phyloP scores from a whole-genome alignment of 2,888 invertebrate species.

The Nowickia ferox region DNA sequence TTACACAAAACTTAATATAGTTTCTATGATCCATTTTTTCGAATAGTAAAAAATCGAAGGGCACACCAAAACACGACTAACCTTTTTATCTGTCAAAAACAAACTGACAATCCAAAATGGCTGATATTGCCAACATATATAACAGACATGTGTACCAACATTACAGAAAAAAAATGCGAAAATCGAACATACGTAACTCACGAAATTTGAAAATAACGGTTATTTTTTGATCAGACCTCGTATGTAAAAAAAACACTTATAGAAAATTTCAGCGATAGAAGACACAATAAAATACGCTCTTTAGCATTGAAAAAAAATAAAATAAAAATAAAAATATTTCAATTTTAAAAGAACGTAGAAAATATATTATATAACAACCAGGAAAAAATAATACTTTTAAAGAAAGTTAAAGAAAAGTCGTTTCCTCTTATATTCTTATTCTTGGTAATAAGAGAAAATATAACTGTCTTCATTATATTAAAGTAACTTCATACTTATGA shows the following conservation, averaged over 20 bases:
- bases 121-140: too few relatives aligned
- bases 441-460: background rate
- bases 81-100: too few relatives aligned
- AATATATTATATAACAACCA: background rate
- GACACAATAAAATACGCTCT: slow-evolving; percentile 19
- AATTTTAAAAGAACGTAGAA: background rate
- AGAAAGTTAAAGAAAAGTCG: background rate
- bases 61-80: too few relatives aligned
- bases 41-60: too few relatives aligned
- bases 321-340: background rate
- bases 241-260: slow-evolving; percentile 23
- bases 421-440: background rate
- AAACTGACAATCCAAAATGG: too few relatives aligned
- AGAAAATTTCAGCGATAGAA: slow-evolving; percentile 10
- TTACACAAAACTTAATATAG: too few relatives aligned
- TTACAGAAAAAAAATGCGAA: too few relatives aligned
- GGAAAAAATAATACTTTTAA: background rate
- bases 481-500: background rate
- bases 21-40: too few relatives aligned
- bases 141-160: too few relatives aligned
- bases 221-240: too few relatives aligned
- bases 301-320: background rate
- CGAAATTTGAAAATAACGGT: too few relatives aligned
- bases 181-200: too few relatives aligned
- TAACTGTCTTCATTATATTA: background rate